Evolutionary conservation across 2,113 vertebrate species (phyloP).

Genomic region (Dasyornis broadbenti): DNA sequence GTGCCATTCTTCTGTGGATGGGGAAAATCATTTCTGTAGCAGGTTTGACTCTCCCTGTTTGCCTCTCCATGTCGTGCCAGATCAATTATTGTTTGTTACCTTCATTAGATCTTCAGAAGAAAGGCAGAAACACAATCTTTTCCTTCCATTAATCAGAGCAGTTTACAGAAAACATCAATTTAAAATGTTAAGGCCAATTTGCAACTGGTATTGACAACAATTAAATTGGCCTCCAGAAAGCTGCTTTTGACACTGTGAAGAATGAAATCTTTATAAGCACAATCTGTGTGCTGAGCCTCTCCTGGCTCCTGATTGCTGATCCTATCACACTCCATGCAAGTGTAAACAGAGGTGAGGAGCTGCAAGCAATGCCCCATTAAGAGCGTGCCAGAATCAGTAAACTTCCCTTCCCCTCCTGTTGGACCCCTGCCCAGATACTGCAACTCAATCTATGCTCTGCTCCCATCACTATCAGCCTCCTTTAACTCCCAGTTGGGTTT

Average conservation of each 20-base stretch:
- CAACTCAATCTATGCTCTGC: neutral
- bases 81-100: constrained; percentile 38
- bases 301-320: neutral
- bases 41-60: neutral
- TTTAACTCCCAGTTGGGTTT: neutral
- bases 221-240: constrained; percentile 38
- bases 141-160: constrained; percentile 46
- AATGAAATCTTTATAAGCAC: constrained; percentile 34
- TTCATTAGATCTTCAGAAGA: constrained; percentile 18
- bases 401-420: neutral
- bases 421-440: neutral
- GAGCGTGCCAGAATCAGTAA: neutral
- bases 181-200: constrained; percentile 53
- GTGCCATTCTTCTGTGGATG: neutral
- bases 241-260: constrained; percentile 18
- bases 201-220: constrained; percentile 18
- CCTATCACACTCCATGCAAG: neutral
- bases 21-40: neutral
- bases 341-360: neutral
- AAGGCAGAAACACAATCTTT: constrained; percentile 24
- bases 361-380: neutral
- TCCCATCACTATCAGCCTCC: neutral
- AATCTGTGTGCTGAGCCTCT: neutral
- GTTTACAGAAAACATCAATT: constrained; percentile 57
- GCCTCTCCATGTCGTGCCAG: neutral